Base-by-base conservation (phyloP, 1,140 invertebrate species). In the Metaphire vulgaris region DNA sequence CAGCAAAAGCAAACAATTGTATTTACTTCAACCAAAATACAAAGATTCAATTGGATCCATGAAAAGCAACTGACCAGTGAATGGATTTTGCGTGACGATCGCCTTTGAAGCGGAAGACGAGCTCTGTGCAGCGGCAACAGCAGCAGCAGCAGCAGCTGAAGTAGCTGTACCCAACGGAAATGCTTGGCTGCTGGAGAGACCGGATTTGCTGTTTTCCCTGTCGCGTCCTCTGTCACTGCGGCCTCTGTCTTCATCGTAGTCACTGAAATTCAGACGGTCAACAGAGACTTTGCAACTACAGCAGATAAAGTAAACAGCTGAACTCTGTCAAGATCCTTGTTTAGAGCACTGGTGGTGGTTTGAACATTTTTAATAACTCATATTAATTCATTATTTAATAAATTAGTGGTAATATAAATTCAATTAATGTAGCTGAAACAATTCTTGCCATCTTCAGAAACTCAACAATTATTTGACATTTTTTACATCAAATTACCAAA, bases 51-150 rank as follows among this genome's bases (percentile, higher is more conserved):
- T 21, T 72, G 30, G 28, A 15, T 1, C 28, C 12, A 69, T 74
- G 0, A 0, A 65, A 33, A 31, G 74, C 73, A 70, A 34, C 29
- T 77, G 78, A 85, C 84, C 84, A 81, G 84, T 82, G 69, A 84
- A 85, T 67, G 84, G 84, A 79, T 85, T 85, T 74, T 84, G 79
- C 33, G 83, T 81, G 69, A 85, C 78, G 65, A 80, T 81, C 76
- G 84, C 81, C 71, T 82, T 80, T 41, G 80, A 82, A 78, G 83
- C 83, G 76, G 81, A 82, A 74, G 84, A 83, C 74, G 41, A 64
- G 2, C 21, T 33, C 75, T 31, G 30, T 21, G 31, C 69, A 32
- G 2, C n/a, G 2, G 69, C 1, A 71, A 16, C 26, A 1, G 12
- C 32, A 0, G 71, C 2, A n/a, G 28, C 34, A 34, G 34, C 2